phyloP scores from a whole-genome alignment of 2,113 vertebrate genomes.

The Phalacrocorax aristotelis region DNA sequence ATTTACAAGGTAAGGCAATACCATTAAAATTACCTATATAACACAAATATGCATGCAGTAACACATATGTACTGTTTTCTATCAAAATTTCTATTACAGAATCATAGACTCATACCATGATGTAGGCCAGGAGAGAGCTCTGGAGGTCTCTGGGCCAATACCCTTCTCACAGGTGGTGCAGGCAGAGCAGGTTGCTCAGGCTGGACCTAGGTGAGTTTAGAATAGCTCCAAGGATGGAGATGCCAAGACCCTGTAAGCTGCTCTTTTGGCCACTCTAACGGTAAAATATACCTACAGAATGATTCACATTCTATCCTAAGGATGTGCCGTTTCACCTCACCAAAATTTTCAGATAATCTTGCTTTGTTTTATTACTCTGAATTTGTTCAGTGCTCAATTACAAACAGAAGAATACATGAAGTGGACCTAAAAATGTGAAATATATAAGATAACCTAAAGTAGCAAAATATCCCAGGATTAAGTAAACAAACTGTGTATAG shows the following conservation, averaged over 20 bases:
- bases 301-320: neutral
- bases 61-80: neutral
- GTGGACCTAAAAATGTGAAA: neutral
- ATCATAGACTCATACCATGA: too few species aligned
- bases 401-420: neutral
- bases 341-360: neutral
- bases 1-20: neutral
- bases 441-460: neutral
- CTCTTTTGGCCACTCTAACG: neutral
- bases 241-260: neutral
- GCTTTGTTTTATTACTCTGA: neutral
- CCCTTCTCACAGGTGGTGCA: neutral
- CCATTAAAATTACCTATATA: neutral
- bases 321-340: neutral
- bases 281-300: neutral
- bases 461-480: neutral
- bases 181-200: neutral
- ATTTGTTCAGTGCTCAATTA: neutral
- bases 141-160: fast-evolving
- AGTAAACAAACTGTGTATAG: neutral
- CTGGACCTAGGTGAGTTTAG: neutral
- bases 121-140: neutral
- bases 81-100: neutral
- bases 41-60: neutral
- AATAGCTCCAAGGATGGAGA: neutral